phyloP scores from a whole-genome alignment of 2,113 vertebrate species.

The Protomyctophum bolini region DNA sequence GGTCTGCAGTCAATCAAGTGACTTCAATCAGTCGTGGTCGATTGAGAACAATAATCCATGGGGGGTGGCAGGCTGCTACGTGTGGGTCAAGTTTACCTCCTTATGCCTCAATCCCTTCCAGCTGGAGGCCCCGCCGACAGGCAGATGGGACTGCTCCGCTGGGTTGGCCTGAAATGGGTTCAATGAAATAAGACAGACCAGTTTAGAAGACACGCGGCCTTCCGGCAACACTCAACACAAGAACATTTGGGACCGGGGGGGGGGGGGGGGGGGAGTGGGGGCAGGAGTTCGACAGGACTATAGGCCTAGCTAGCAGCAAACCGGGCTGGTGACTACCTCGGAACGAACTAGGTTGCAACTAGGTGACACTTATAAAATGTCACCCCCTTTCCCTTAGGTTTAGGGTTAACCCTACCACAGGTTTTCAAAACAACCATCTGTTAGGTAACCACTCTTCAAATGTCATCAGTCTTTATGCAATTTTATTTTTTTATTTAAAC shows the following conservation, averaged over 20 bases:
- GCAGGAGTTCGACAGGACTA: background rate
- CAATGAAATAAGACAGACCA: constrained; percentile 71
- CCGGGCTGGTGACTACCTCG: background rate
- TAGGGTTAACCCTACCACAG: background rate
- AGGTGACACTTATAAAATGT: background rate
- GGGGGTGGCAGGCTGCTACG: constrained; percentile 42
- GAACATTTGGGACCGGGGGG: constrained; percentile 33
- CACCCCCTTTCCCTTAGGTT: background rate
- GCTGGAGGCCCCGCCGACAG: constrained; percentile 70
- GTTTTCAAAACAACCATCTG: background rate
- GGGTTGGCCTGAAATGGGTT: constrained; percentile 74
- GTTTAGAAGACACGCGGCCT: constrained; percentile 70
- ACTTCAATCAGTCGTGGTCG: too few relatives aligned
- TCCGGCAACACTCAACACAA: constrained; percentile 50
- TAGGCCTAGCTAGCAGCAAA: background rate
- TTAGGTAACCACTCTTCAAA: too few relatives aligned
- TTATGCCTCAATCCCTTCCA: constrained; percentile 75
- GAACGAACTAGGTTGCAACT: background rate
- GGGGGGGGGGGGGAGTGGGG: background rate
- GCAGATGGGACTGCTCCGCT: constrained; percentile 75
- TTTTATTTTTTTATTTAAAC: too few relatives aligned
- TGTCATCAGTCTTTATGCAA: background rate
- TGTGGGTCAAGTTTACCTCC: constrained; percentile 67
- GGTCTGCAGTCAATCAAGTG: too few relatives aligned
- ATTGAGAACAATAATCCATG: background rate